phyloP scores from a whole-genome alignment of 2,888 invertebrate species.

The Polydrusus cervinus region DNA sequence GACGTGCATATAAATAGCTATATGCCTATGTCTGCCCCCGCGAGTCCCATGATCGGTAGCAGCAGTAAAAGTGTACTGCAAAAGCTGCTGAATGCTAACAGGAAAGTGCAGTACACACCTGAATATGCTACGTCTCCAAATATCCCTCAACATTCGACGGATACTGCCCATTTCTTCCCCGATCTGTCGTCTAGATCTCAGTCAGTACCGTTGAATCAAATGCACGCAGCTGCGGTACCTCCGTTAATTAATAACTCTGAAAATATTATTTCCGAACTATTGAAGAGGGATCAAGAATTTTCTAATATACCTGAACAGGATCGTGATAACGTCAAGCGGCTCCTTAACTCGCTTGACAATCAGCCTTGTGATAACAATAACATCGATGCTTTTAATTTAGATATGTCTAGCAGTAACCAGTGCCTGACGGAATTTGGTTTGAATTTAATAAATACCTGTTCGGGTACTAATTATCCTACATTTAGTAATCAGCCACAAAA shows the following conservation, averaged over 20 bases:
- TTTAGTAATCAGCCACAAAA: constrained; percentile 29
- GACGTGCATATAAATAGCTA: constrained; percentile 66
- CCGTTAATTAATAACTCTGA: constrained; percentile 77
- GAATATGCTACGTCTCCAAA: constrained; percentile 65
- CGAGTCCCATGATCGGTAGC: constrained; percentile 75
- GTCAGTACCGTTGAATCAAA: constrained; percentile 78
- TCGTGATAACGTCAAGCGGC: constrained; percentile 78
- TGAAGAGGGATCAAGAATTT: constrained; percentile 39
- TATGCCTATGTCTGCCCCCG: constrained; percentile 80
- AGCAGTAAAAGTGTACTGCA: constrained; percentile 67
- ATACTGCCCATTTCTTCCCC: constrained; percentile 36
- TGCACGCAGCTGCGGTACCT: constrained; percentile 31
- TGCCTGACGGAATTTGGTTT: constrained; percentile 61
- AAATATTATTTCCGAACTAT: constrained; percentile 61
- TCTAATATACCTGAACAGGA: constrained; percentile 70
- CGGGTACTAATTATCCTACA: constrained; percentile 29
- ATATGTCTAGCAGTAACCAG: constrained; percentile 59
- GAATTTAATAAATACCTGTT: constrained; percentile 49
- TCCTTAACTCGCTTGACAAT: constrained; percentile 77
- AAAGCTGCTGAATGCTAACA: constrained; percentile 72
- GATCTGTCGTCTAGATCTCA: constrained; percentile 76
- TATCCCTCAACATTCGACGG: constrained; percentile 10
- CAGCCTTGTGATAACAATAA: constrained; percentile 66
- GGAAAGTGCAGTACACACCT: constrained; percentile 72
- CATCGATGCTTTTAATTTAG: constrained; percentile 61